Percentiles rank a stretch among this genome's conserved stretches.
Evolutionary conservation across 2,888 invertebrate genomes (phyloP).

Genomic region (Selenia dentaria): DNA sequence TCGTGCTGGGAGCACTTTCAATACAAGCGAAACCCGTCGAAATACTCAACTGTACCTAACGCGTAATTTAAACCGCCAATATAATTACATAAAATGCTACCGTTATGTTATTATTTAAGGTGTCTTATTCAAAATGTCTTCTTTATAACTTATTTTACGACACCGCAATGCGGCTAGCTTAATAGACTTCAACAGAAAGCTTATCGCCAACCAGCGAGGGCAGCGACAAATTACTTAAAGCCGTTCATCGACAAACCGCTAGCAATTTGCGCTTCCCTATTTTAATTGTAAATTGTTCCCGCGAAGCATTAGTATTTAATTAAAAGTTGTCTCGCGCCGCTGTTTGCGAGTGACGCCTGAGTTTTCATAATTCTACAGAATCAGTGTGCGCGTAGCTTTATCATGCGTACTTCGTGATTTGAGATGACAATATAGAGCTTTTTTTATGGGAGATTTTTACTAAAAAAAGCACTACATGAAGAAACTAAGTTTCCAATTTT

Average conservation of each 20-base stretch:
- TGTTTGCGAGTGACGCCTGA: slow-evolving; percentile 56
- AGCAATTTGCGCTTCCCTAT: slow-evolving; percentile 45
- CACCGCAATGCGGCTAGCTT: slow-evolving; percentile 1
- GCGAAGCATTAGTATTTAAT: slow-evolving; percentile 77
- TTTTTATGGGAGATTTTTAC: no score
- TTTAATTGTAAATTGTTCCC: slow-evolving; percentile 66
- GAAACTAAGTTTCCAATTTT: no score
- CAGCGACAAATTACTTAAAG: slow-evolving; percentile 18
- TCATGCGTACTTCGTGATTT: slow-evolving; percentile 22
- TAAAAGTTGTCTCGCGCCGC: slow-evolving; percentile 70
- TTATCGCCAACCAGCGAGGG: slow-evolving; percentile 18
- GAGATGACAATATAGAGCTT: no score
- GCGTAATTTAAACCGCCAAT: no score
- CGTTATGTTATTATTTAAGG: no score
- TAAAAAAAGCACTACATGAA: no score
- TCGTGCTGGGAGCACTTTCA: no score
- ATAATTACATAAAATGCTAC: no score
- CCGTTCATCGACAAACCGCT: slow-evolving; percentile 36
- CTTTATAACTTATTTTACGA: no score
- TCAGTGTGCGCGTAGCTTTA: slow-evolving; percentile 28
- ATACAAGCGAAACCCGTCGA: no score
- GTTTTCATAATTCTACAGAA: slow-evolving; percentile 52
- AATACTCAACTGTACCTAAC: no score
- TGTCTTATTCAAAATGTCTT: no score
- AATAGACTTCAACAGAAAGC: slow-evolving; percentile 3